phyloP scores from a whole-genome alignment of 2,797 vertebrate genomes.

The Hippoglossus hippoglossus region DNA sequence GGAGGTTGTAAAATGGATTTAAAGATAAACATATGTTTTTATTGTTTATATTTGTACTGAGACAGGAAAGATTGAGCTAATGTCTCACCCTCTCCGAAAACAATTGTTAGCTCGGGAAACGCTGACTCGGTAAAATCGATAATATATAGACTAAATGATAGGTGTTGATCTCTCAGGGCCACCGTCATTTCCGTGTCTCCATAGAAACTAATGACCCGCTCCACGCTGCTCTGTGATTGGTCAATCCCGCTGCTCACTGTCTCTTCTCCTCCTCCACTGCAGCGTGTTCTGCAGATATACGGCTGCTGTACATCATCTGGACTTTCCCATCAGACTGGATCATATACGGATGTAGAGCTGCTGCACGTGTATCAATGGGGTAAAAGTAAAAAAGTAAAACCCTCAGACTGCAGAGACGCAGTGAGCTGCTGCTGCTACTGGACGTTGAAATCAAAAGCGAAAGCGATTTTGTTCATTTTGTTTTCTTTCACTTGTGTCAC shows the following conservation, averaged over 20 bases:
- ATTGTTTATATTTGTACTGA: no score
- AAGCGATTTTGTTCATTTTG: slow-evolving; percentile 51
- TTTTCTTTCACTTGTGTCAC: not conserved
- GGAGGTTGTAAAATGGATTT: no score
- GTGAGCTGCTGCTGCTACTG: not conserved
- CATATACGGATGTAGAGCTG: not conserved
- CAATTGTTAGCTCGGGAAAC: no score
- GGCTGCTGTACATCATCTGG: not conserved
- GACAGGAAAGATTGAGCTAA: no score
- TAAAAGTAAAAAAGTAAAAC: not conserved
- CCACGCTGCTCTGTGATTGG: slow-evolving; percentile 46
- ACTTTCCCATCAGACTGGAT: not conserved
- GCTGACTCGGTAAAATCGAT: no score
- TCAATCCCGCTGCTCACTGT: not conserved
- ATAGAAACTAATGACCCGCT: slow-evolving; percentile 17
- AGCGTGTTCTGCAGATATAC: rapidly evolving
- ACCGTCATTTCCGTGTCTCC: slow-evolving; percentile 7
- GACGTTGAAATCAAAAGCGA: slow-evolving; percentile 78
- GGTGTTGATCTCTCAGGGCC: no score
- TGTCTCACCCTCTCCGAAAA: no score
- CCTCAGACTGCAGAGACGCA: not conserved
- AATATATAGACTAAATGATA: no score
- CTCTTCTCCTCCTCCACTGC: slow-evolving; percentile 13
- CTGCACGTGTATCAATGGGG: not conserved
- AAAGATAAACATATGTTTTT: no score